These are phyloP conservation scores for Tetragonula carbonaria DNA, from an alignment of 2,888 invertebrate genomes.

Conservation along the genomic window DNA sequence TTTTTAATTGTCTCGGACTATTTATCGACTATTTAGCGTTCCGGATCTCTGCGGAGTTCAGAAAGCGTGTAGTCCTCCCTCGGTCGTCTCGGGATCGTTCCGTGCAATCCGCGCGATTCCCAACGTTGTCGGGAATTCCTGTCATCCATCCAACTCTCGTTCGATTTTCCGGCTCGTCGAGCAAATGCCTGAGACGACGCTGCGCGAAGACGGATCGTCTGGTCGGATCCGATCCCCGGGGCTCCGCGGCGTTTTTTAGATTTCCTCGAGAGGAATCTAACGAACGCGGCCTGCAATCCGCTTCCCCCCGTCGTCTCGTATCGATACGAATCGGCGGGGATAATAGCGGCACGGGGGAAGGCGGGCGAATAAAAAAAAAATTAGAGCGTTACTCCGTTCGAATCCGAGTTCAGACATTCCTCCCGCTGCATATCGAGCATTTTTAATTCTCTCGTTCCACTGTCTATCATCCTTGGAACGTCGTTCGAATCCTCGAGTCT, in stretches of 20 bases:
- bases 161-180: constrained; percentile 68
- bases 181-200: constrained; percentile 58
- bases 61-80: not conserved
- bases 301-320: not conserved
- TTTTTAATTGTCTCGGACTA: constrained; percentile 11
- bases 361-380: not conserved
- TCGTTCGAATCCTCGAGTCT: not conserved
- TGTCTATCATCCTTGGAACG: not conserved
- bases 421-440: not conserved
- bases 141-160: constrained; percentile 53
- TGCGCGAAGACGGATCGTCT: constrained; percentile 58
- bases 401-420: not conserved
- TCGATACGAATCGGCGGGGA: constrained; percentile 7
- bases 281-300: not conserved
- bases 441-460: constrained; percentile 1
- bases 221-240: constrained; percentile 49
- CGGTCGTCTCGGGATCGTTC: constrained; percentile 19
- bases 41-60: not conserved
- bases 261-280: constrained; percentile 32
- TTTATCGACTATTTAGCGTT: constrained; percentile 8
- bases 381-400: not conserved
- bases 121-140: constrained; percentile 45
- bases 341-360: not conserved
- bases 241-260: constrained; percentile 42
- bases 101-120: constrained; percentile 35